Conservation (phyloP, 2,797 vertebrate genomes). For the Phataginus tetradactyla region DNA sequence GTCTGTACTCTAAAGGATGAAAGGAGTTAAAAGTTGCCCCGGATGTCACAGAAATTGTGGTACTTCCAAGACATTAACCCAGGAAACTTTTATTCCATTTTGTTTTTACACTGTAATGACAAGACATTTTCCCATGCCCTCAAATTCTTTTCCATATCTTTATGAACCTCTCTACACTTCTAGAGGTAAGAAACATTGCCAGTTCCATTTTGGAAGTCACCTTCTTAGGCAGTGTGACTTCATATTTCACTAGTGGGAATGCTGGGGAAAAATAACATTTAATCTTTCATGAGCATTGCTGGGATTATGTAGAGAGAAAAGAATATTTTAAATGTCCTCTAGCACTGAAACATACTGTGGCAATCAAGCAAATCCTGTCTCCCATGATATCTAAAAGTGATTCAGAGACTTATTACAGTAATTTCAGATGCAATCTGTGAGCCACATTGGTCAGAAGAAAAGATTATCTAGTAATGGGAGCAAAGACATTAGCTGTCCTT, state of each 20-base stretch:
- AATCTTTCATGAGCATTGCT: constrained; percentile 31
- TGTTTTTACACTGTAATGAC: constrained; percentile 1
- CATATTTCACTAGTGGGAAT: constrained; percentile 28
- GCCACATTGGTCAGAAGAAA: constrained; percentile 29
- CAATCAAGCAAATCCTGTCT: neutral
- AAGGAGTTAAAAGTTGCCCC: neutral
- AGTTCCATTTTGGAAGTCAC: neutral
- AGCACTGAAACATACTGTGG: neutral
- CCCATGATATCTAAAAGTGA: constrained; percentile 29
- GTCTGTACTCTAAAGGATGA: neutral
- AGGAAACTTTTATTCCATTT: constrained; percentile 5
- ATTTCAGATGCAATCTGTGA: constrained; percentile 25
- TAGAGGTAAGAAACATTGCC: constrained; percentile 3
- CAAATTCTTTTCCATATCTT: constrained; percentile 18
- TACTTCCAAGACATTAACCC: constrained; percentile 32
- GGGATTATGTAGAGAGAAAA: constrained; percentile 6
- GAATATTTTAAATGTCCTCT: constrained; percentile 58
- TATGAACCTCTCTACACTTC: neutral
- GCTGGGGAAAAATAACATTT: constrained; percentile 8
- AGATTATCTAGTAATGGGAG: neutral
- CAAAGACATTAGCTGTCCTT: constrained; percentile 43
- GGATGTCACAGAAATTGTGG: neutral
- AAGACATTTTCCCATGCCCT: neutral
- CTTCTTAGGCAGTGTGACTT: constrained; percentile 22
- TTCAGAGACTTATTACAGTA: neutral